Base-by-base conservation (phyloP, 2,888 invertebrate species). In the Athripsodes cinereus region DNA sequence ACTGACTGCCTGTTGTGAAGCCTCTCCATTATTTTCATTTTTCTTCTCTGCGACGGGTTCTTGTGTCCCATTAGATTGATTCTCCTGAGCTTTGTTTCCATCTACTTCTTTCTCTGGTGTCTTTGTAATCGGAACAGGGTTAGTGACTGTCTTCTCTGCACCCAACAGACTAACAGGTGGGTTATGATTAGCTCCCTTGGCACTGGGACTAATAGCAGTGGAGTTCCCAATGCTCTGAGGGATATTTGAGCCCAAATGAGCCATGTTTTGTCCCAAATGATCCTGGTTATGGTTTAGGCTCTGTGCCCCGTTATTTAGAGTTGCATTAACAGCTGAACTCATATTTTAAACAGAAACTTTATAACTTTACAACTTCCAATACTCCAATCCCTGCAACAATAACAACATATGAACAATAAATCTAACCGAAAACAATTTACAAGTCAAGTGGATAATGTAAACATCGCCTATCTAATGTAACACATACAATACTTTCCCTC, bases 271-370 rank as follows among this genome's bases (percentile, higher is more conserved):
- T 21, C 74, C 75, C 52, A 57, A n/a, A 26, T 59, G 62, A 51
- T 58, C 49, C 63, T 56, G 46, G 13, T 49, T 48, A 51, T 57
- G 57, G 40, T 56, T 55, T 47, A 55, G 53, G 35, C 50, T 31
- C 52, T 53, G 58, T 22, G 62, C 55, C 31, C 61, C 34, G 47
- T 58, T 54, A 13, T 49, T 53, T 68, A 81, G 69, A 68, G 78
- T 81, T 70, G 82, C 81, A 74, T 82, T 82, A 72, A 82, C 71
- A 69, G 81, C 80, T 69, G 82, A 81, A 76, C 81, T 83, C 83
- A 83, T 82, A 71, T 71, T 74, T 6, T 13, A 8, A n/a, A 13
- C 16, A n/a, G 40, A n/a, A 8, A 3, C 13, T 40, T 40, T 26
- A 40, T 3, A 40, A 40, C 40, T 40, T 40, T 40, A 5, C 13